phyloP scores from a whole-genome alignment of 2,888 invertebrate species.

The Gymnocheta viridis region DNA sequence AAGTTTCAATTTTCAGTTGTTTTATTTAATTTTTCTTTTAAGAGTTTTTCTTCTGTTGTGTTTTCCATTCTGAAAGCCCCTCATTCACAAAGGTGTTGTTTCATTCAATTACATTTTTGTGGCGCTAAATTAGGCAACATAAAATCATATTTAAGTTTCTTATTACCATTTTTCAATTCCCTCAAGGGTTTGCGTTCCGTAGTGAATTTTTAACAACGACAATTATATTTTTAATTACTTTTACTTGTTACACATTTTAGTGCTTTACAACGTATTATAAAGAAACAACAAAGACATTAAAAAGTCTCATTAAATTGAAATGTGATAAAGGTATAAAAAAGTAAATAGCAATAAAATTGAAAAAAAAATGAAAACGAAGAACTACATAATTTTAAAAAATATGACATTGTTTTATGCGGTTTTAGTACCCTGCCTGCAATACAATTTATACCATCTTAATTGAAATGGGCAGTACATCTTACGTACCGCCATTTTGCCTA shows the following conservation, averaged over 20 bases:
- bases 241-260: conserved; percentile 60
- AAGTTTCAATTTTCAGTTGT: conserved; percentile 43
- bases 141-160: conserved; percentile 55
- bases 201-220: conserved; percentile 54
- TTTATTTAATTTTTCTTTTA: neutral
- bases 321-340: conserved; percentile 12
- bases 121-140: conserved; percentile 56
- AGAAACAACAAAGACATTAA: conserved; percentile 37
- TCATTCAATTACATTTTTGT: conserved; percentile 61
- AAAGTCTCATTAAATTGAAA: conserved; percentile 41
- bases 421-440: neutral
- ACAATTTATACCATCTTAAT: too few species aligned
- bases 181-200: conserved; percentile 33
- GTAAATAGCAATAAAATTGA: neutral
- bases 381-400: neutral
- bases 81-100: conserved; percentile 57
- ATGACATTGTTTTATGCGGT: neutral
- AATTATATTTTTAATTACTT: conserved; percentile 68
- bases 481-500: too few species aligned
- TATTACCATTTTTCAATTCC: conserved; percentile 50
- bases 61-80: neutral
- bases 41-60: neutral
- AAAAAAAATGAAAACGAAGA: neutral
- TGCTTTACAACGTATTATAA: conserved; percentile 50
- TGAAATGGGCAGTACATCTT: too few species aligned